phyloP scores from a whole-genome alignment of 2,888 invertebrate species.

The Plusia festucae region DNA sequence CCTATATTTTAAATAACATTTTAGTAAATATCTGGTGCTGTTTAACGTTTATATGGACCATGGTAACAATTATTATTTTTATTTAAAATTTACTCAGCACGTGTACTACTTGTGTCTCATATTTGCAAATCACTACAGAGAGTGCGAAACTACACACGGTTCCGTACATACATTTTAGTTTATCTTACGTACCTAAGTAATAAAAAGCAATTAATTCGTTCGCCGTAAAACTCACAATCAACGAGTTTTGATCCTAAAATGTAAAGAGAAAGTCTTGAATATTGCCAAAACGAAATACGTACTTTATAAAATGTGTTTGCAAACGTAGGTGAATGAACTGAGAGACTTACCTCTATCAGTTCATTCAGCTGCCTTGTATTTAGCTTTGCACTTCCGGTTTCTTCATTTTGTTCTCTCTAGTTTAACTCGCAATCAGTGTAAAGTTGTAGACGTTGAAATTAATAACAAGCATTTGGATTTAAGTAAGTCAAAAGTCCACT shows the following conservation, averaged over 20 bases:
- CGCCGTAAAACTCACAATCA: constrained; percentile 4
- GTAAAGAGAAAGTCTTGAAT: constrained; percentile 14
- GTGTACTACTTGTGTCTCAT: neutral
- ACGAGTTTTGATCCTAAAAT: constrained; percentile 12
- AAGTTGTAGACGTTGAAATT: constrained; percentile 1
- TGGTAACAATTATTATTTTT: constrained; percentile 7
- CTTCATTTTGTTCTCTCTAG: neutral
- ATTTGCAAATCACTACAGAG: neutral
- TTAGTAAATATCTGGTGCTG: too few relatives aligned
- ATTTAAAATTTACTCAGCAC: neutral
- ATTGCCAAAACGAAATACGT: neutral
- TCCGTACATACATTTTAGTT: neutral
- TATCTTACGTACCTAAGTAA: constrained; percentile 8
- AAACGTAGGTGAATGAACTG: too few relatives aligned
- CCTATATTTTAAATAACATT: too few relatives aligned
- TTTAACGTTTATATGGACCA: too few relatives aligned
- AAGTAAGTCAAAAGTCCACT: neutral
- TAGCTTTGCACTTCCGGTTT: neutral
- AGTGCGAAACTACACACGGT: neutral
- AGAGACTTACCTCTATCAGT: neutral
- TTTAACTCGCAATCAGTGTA: neutral
- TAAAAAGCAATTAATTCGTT: constrained; percentile 11
- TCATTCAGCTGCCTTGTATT: neutral
- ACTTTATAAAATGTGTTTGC: neutral
- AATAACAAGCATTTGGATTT: neutral